Percentiles rank a stretch among this genome's conserved stretches.
phyloP scores from a whole-genome alignment of 2,113 vertebrate species.

The Orycteropus afer region DNA sequence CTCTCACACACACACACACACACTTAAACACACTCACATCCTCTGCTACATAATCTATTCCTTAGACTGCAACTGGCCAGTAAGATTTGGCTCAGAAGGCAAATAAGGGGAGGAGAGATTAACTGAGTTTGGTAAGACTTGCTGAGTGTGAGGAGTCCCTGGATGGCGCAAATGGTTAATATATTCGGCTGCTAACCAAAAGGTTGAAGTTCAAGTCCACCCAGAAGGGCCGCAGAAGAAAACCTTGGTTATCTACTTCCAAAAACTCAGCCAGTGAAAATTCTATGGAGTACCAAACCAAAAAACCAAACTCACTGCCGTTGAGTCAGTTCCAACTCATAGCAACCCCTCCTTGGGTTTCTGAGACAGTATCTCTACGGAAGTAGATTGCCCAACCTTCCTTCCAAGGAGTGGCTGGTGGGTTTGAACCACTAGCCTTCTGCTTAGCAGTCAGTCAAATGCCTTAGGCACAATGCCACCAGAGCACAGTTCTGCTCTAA shows the following conservation, averaged over 20 bases:
- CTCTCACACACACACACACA: background rate
- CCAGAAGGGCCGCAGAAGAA: background rate
- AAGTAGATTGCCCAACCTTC: no score
- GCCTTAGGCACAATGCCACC: no score
- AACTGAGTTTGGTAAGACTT: background rate
- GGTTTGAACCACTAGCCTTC: no score
- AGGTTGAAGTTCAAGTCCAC: background rate
- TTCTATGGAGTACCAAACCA: no score
- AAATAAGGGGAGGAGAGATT: background rate
- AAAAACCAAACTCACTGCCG: no score
- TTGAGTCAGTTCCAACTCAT: no score
- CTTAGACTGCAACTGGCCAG: background rate
- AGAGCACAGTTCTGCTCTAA: background rate
- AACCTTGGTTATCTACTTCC: background rate
- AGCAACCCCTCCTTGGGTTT: no score
- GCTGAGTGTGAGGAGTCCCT: background rate
- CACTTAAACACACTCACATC: background rate
- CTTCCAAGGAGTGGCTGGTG: no score
- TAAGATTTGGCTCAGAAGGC: background rate
- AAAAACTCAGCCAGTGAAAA: background rate
- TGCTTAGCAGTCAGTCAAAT: no score
- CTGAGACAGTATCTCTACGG: no score
- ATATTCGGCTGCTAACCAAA: background rate
- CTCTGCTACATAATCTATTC: no score
- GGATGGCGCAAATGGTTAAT: background rate